A percentile compares a stretch with the other conserved stretches of the same genome.
Evolutionary conservation across 2,888 invertebrate species (phyloP).

Genomic region (Mongoloraphidia duomilia): DNA sequence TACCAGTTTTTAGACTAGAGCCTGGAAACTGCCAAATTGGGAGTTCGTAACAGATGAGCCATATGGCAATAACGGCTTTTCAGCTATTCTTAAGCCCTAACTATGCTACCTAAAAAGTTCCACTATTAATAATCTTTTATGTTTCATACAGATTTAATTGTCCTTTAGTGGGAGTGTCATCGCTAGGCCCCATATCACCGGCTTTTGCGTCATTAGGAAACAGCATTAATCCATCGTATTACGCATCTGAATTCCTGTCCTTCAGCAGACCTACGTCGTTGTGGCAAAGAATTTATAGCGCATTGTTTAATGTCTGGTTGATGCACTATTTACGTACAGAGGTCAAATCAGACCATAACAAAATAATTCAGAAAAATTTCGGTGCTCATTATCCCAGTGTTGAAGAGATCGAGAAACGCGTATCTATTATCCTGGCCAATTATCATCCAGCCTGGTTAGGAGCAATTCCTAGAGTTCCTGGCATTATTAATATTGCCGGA

Average conservation of each 20-base stretch:
- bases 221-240: slow-evolving; percentile 14
- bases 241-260: slow-evolving; percentile 3
- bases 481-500: slow-evolving; percentile 26
- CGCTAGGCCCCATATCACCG: slow-evolving; percentile 5
- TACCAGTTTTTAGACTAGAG: no score
- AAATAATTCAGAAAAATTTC: slow-evolving; percentile 8
- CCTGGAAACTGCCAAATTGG: no score
- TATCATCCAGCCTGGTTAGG: slow-evolving; percentile 23
- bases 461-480: slow-evolving; percentile 26
- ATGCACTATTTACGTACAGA: slow-evolving; percentile 3
- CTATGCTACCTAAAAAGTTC: no score
- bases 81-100: no score
- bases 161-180: slow-evolving; percentile 17
- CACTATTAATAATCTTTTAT: slow-evolving; percentile 3
- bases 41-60: no score
- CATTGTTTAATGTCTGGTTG: slow-evolving; percentile 1
- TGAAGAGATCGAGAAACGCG: slow-evolving; percentile 13
- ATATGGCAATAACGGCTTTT: no score
- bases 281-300: neutral
- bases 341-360: slow-evolving; percentile 8
- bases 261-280: neutral
- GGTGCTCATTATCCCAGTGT: slow-evolving; percentile 5
- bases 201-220: slow-evolving; percentile 11
- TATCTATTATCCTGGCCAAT: slow-evolving; percentile 27
- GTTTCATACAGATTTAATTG: slow-evolving; percentile 18